A percentile compares a stretch with the other conserved stretches of the same genome.
phyloP scores from a whole-genome alignment of 2,797 vertebrate genomes.

The Heterohyrax brucei region DNA sequence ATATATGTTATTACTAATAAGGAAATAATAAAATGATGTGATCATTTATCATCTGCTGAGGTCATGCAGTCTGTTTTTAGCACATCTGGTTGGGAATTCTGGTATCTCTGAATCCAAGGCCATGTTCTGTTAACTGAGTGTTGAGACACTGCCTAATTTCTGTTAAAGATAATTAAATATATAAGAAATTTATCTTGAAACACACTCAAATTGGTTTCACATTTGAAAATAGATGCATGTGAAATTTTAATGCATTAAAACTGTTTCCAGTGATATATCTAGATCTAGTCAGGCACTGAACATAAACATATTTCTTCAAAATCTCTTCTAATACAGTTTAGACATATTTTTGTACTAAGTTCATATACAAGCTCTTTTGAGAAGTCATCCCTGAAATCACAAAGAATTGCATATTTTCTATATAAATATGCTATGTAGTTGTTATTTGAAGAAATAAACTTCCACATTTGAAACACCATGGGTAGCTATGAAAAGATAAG shows the following conservation, averaged over 20 bases:
- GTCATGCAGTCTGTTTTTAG: fast-evolving
- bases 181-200: neutral
- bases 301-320: neutral
- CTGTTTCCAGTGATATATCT: neutral
- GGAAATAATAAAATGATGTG: neutral
- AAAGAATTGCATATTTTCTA: neutral
- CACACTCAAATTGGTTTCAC: neutral
- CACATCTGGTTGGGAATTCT: neutral
- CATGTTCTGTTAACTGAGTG: fast-evolving
- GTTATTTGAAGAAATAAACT: conserved; percentile 64
- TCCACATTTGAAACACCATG: conserved; percentile 58
- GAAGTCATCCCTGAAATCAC: conserved; percentile 46
- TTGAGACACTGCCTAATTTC: neutral
- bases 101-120: neutral
- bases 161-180: neutral
- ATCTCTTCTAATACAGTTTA: neutral
- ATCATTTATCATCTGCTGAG: neutral
- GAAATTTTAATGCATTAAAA: conserved; percentile 36
- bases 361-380: neutral
- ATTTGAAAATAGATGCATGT: neutral
- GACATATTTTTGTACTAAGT: conserved; percentile 1
- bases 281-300: neutral
- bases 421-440: neutral
- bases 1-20: neutral
- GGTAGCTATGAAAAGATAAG: conserved; percentile 47